Evolutionary conservation across 2,113 vertebrate genomes (phyloP), one percentile per base, ranked within the genome.

Genomic region (Cariama cristata): DNA sequence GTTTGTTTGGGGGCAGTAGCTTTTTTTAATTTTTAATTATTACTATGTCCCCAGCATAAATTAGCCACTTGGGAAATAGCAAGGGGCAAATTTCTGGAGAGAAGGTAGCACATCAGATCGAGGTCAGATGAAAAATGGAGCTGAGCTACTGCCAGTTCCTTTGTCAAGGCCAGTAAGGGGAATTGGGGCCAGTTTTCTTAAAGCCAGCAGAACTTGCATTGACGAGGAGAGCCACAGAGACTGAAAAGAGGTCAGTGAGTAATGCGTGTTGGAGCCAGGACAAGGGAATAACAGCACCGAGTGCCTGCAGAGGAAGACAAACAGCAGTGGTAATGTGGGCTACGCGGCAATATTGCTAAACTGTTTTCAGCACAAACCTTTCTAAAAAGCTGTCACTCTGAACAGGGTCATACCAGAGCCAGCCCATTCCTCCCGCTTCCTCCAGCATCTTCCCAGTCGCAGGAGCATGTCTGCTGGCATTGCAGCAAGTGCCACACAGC

Each of bases 161-260:
- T 88, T 86, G 63, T 79, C 58, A 64, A 76, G 88, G 45, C 62
- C n/a, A 50, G 28, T 24, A 67, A 79, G 68, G 12, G 38, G 63
- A 94, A 73, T 12, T 93, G 28, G 71, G 67, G 30, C 42, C 72
- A 62, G 52, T 28, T 83, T 77, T 90, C 60, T 56, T 68, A 38
- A 92, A 92, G 81, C 69, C 28, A 69, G 50, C 0, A 1, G 73
- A 67, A 13, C 32, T 72, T 72, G 47, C 2, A 1, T 42, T 86
- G 95, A 62, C 3, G 3, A 88, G 93, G 40, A 49, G 33, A 91
- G 40, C 27, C 67, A 56, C 8, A 2, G 77, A 94, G 80, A 73
- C 79, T 86, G 81, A 92, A 90, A 88, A 76, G 75, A 96, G 85
- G 82, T 94, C 81, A 90, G 74, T 92, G 85, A 97, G 90, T 95